Conservation (phyloP, 2,113 vertebrate species). For the Picathartes gymnocephalus region DNA sequence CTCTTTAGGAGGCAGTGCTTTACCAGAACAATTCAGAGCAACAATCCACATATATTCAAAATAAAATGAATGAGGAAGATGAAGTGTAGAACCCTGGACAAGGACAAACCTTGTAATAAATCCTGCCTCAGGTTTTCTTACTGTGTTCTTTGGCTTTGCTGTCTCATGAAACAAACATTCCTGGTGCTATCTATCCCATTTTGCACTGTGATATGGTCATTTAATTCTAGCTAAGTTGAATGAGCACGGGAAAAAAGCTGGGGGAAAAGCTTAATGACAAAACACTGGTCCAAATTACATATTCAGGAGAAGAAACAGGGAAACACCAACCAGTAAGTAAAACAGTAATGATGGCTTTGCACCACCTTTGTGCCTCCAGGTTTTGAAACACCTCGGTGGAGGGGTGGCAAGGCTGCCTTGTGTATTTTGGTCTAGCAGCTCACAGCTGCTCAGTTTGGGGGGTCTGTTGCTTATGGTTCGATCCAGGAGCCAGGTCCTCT, state of each 20-base stretch:
- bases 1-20: slow-evolving; percentile 35
- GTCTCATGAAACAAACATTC: neutral
- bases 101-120: slow-evolving; percentile 31
- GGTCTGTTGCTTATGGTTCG: neutral
- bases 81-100: neutral
- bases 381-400: neutral
- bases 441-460: neutral
- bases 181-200: neutral
- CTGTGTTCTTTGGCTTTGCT: slow-evolving; percentile 24
- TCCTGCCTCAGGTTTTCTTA: neutral
- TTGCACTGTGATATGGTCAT: neutral
- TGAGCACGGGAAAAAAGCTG: neutral
- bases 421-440: neutral
- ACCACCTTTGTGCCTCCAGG: neutral
- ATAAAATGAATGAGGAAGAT: slow-evolving; percentile 26
- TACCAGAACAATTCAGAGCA: slow-evolving; percentile 44
- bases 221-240: neutral
- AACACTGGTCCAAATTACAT: neutral
- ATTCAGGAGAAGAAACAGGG: neutral
- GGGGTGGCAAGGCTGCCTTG: neutral
- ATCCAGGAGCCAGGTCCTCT: neutral
- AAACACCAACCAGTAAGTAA: neutral
- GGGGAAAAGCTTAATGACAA: neutral
- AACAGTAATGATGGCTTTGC: neutral
- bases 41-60: slow-evolving; percentile 40